Percentiles rank a stretch among this genome's conserved stretches.
These are phyloP conservation scores for Pandion haliaetus DNA, from an alignment of 2,113 vertebrate species.

Conservation along the genomic window DNA sequence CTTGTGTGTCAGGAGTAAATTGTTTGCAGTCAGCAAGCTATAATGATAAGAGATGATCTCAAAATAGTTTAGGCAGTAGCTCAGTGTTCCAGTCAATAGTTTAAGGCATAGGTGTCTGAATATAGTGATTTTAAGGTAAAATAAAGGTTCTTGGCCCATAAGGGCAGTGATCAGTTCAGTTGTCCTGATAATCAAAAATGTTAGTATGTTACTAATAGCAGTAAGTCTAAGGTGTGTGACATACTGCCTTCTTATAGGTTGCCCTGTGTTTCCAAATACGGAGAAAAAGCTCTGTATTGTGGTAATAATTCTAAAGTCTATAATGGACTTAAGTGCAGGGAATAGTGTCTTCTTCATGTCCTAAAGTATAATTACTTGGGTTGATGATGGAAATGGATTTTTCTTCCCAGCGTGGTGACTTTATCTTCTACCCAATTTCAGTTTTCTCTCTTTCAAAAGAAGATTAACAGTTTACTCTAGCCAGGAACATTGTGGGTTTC, in stretches of 20 bases:
- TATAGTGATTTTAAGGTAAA: neutral
- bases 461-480: neutral
- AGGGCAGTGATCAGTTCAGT: neutral
- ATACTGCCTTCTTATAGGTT: neutral
- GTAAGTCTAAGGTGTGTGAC: neutral
- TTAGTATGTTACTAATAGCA: neutral
- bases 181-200: neutral
- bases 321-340: neutral
- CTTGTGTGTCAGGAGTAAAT: neutral
- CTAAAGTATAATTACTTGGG: neutral
- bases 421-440: neutral
- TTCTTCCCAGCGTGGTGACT: neutral
- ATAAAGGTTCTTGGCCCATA: neutral
- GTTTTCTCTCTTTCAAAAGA: neutral
- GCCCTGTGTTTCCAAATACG: neutral
- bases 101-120: neutral
- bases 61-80: neutral
- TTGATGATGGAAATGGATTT: neutral
- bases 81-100: neutral
- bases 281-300: neutral
- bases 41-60: neutral
- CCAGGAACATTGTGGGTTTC: neutral
- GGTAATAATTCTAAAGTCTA: neutral
- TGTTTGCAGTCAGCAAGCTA: neutral
- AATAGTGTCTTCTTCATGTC: neutral